Evolutionary conservation across 2,797 vertebrate species (phyloP), one percentile per base, ranked within the genome.

Genomic region (Gastrophryne carolinensis): DNA sequence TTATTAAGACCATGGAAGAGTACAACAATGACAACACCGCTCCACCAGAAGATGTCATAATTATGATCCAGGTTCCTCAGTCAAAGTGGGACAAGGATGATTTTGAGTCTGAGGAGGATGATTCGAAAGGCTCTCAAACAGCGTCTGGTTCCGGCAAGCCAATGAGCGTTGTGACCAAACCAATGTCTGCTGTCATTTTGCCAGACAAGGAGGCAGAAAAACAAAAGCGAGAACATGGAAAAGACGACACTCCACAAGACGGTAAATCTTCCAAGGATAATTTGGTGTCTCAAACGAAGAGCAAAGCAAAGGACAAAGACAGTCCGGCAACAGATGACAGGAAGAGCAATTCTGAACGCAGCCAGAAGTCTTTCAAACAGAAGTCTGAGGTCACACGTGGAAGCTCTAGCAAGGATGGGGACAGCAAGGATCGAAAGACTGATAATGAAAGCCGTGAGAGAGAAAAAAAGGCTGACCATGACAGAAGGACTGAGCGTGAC

Each of bases 61-160:
- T 92, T 56, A 89, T 94, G 90, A 85, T 92, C 79, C 90, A 95
- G 83, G 92, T 95, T 50, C 93, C 92, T 73, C 91, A 84, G 49
- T 95, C 93, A 49, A 95, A 93, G 80, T 93, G 92, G 92, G 92
- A 96, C 74, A 95, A 92, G 81, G 91, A 95, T 47, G 93, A 93
- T 74, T 92, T 89, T 13, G 92, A 95, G 53, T 94, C 93, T 1
- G 94, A 93, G 49, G 94, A 94, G 15, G 91, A 95, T 34, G 91
- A 92, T 1, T 53, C 86, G 37, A 90, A 89, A 70, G 35, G 88
- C 63, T 79, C 81, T 17, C 82, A 86, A 35, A 73, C 83, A 39
- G 9, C 85, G 4, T 60, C 85, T 73, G 74, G 29, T 12, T 2
- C 87, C 50, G 89, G 83, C 50, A 90, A 84, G 76, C 87, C 91